Percentiles rank a stretch among this genome's conserved stretches.
Conservation (phyloP, 2,797 vertebrate species). For the Uromys caudimaculatus region DNA sequence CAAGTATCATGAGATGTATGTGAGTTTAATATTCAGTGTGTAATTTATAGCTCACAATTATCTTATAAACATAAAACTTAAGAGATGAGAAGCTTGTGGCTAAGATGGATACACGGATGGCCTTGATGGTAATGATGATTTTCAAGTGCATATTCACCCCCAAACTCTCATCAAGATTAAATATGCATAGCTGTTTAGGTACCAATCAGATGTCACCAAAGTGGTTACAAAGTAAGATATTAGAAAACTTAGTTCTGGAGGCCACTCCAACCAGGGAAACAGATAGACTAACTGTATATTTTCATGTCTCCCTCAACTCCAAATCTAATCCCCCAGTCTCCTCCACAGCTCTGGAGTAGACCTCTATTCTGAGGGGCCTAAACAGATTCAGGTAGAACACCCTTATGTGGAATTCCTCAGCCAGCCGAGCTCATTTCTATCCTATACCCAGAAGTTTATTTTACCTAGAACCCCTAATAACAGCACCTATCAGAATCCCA, state of each 20-base stretch:
- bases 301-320: not conserved
- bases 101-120: not conserved
- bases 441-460: not conserved
- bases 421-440: not conserved
- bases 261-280: not conserved
- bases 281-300: not conserved
- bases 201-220: not conserved
- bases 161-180: not conserved
- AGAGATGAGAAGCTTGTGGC: not conserved
- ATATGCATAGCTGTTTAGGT: not conserved
- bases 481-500: not conserved
- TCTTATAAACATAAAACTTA: not conserved
- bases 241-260: conserved; percentile 44
- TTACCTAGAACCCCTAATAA: not conserved
- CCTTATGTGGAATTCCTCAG: not conserved
- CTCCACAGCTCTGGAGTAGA: not conserved
- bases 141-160: not conserved
- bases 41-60: not conserved
- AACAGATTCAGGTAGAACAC: not conserved
- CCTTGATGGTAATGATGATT: not conserved
- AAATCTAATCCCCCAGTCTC: not conserved
- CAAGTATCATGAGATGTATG: not conserved
- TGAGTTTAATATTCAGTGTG: not conserved
- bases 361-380: not conserved
- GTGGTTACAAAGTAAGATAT: not conserved